A percentile compares a stretch with the other conserved stretches of the same genome.
Evolutionary conservation across 2,888 invertebrate species (phyloP).

Genomic region (Ophion costatus): DNA sequence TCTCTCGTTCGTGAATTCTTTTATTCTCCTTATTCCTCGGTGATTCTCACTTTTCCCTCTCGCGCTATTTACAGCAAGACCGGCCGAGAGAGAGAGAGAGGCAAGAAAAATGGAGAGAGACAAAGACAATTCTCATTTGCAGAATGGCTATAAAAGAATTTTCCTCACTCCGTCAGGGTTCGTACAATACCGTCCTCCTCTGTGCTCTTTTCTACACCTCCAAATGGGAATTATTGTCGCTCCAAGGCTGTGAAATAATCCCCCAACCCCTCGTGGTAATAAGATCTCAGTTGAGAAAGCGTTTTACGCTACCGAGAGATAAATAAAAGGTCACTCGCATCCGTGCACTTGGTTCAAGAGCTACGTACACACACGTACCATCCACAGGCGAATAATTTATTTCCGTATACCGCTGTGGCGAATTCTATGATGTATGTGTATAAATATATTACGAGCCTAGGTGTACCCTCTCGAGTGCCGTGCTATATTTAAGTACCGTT

Average conservation of each 20-base stretch:
- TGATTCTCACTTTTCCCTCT: slow-evolving; percentile 26
- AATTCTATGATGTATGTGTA: not conserved
- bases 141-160: slow-evolving; percentile 76
- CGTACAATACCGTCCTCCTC: slow-evolving; percentile 50
- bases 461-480: slow-evolving; percentile 1
- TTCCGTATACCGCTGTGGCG: not conserved
- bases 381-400: slow-evolving; percentile 10
- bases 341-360: not conserved
- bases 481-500: slow-evolving; percentile 18
- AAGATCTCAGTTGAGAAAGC: slow-evolving; percentile 54
- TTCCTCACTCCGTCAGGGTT: slow-evolving; percentile 66
- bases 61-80: slow-evolving; percentile 3
- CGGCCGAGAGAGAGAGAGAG: not conserved
- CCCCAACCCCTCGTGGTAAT: slow-evolving; percentile 63
- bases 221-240: slow-evolving; percentile 70
- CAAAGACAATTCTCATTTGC: slow-evolving; percentile 77
- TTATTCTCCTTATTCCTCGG: slow-evolving; percentile 37
- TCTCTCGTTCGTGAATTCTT: slow-evolving; percentile 41
- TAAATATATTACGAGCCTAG: not conserved
- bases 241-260: slow-evolving; percentile 64
- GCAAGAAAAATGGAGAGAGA: slow-evolving; percentile 6
- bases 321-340: slow-evolving; percentile 32
- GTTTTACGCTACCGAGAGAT: slow-evolving; percentile 15
- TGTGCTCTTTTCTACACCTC: slow-evolving; percentile 40
- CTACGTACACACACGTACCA: not conserved